Evolutionary conservation across 64 coral and sea anemone species (phyloP).

Genomic region (Montipora foliosa): DNA sequence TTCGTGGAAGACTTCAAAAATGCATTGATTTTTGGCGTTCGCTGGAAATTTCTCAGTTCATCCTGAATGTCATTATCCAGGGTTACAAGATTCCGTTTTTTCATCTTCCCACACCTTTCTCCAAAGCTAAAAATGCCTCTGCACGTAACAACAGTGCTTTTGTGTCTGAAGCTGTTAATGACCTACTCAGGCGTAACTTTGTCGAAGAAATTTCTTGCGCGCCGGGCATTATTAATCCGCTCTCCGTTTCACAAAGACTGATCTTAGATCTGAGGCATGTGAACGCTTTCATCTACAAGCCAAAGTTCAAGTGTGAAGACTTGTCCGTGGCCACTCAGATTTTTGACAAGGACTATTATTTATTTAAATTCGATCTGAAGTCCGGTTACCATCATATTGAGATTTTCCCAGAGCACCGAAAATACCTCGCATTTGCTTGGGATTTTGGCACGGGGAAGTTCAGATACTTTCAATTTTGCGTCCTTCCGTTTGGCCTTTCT

Average conservation of each 20-base stretch:
- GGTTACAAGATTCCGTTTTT: constrained; percentile 16
- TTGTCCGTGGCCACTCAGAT: background rate
- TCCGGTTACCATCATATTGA: constrained; percentile 2
- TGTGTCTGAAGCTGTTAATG: too few species aligned
- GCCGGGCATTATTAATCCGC: constrained; percentile 15
- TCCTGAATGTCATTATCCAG: background rate
- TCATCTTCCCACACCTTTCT: too few species aligned
- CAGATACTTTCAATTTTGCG: constrained; percentile 48
- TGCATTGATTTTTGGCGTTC: constrained; percentile 13
- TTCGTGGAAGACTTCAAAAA: background rate
- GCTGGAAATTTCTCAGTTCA: background rate
- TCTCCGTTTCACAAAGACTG: constrained; percentile 32
- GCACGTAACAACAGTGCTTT: too few species aligned
- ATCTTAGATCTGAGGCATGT: constrained; percentile 41
- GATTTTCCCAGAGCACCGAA: background rate
- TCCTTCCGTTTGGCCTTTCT: constrained; percentile 33
- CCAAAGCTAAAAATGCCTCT: too few species aligned
- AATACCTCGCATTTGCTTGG: constrained; percentile 19
- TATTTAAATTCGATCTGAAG: constrained; percentile 36
- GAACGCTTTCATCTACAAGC: constrained; percentile 38
- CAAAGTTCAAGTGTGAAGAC: constrained; percentile 6
- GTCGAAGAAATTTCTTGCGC: constrained; percentile 1
- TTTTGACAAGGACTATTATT: background rate
- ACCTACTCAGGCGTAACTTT: background rate
- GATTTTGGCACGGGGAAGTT: background rate